These are phyloP conservation scores for Pristiophorus japonicus DNA, from an alignment of 2,113 vertebrate genomes.

Conservation along the genomic window DNA sequence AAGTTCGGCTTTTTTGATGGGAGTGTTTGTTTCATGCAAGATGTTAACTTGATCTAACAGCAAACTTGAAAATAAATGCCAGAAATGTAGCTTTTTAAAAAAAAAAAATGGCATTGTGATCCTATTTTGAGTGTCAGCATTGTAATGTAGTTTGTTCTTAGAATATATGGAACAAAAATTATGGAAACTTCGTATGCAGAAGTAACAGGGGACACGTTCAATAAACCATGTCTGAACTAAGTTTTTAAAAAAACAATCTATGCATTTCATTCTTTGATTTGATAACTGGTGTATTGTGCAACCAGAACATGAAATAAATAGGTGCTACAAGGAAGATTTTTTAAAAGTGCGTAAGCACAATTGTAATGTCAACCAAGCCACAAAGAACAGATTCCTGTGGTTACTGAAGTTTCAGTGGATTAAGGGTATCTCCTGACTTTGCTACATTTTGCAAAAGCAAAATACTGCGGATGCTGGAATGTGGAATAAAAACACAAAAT, in stretches of 20 bases:
- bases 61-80: background rate
- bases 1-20: constrained; percentile 24
- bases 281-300: background rate
- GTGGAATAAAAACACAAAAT: no score
- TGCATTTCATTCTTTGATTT: background rate
- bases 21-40: background rate
- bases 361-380: background rate
- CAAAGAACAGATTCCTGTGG: background rate
- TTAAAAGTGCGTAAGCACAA: background rate
- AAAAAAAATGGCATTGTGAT: background rate
- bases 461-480: no score
- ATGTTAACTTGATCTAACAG: background rate
- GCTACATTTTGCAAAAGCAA: no score
- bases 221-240: constrained; percentile 20
- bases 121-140: background rate
- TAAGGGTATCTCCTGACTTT: no score
- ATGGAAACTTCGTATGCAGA: background rate
- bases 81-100: constrained; percentile 18
- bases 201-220: background rate
- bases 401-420: background rate
- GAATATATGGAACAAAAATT: background rate
- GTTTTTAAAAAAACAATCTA: background rate
- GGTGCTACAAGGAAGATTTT: background rate
- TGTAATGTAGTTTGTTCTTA: constrained; percentile 21
- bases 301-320: background rate